A percentile compares a stretch with the other conserved stretches of the same genome.
Evolutionary conservation across 2,113 vertebrate species (phyloP).

Genomic region (Sinocyclocheilus grahami): DNA sequence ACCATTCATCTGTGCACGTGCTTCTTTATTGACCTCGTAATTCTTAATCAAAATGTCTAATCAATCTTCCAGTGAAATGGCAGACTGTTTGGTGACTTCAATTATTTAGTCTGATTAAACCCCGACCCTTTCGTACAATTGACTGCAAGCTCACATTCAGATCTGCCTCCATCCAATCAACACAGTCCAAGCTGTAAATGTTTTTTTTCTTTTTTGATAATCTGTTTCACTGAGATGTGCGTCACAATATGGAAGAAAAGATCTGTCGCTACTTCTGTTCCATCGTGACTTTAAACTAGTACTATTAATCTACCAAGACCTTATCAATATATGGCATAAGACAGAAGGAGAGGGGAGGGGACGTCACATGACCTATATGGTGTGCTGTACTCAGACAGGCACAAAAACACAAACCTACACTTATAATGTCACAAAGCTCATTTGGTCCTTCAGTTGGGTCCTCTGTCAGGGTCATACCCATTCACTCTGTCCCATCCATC

Average conservation of each 20-base stretch:
- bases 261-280: too few relatives aligned
- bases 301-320: not conserved
- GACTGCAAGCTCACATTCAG: not conserved
- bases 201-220: too few relatives aligned
- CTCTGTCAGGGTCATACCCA: conserved; percentile 48
- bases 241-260: not conserved
- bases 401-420: conserved; percentile 25
- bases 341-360: not conserved
- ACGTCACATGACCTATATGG: conserved; percentile 24
- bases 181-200: not conserved
- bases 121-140: not conserved
- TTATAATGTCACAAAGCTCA: conserved; percentile 31
- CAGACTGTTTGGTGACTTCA: not conserved
- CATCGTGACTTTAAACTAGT: not conserved
- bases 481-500: conserved; percentile 37
- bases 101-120: not conserved
- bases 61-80: not conserved
- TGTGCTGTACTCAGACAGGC: conserved; percentile 1
- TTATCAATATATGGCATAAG: not conserved
- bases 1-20: not conserved
- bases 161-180: not conserved
- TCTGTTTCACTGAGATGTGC: not conserved
- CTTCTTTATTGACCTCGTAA: not conserved
- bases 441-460: conserved; percentile 27
- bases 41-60: not conserved